These are phyloP conservation scores for Amphiprion percula DNA, from an alignment of 2,113 vertebrate species.

Conservation along the genomic window DNA sequence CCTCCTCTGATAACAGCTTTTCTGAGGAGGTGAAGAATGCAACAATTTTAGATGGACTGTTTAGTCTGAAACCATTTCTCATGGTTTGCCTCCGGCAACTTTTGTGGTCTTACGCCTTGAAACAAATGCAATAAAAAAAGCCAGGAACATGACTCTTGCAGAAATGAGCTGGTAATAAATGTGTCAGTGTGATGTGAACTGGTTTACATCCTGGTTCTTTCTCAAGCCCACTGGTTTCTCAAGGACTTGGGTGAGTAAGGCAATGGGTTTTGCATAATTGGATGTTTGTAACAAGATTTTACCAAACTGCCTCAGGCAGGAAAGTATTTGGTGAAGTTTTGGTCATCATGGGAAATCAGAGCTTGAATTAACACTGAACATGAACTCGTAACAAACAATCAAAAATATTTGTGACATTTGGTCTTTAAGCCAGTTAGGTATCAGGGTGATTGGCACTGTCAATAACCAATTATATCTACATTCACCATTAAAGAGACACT, in stretches of 20 bases:
- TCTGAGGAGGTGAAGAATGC: not conserved
- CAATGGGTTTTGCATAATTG: not conserved
- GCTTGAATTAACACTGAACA: no score
- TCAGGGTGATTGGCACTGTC: not conserved
- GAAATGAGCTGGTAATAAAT: constrained; percentile 60
- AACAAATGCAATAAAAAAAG: constrained; percentile 66
- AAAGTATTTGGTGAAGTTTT: no score
- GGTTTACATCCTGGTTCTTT: constrained; percentile 48
- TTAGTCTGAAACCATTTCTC: constrained; percentile 55
- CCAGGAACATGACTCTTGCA: constrained; percentile 46
- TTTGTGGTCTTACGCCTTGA: constrained; percentile 38
- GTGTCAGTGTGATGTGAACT: constrained; percentile 45
- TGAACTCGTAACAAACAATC: no score
- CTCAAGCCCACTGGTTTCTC: constrained; percentile 14
- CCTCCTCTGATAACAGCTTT: constrained; percentile 7
- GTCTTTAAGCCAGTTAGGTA: not conserved
- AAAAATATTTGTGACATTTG: not conserved
- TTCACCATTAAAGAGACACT: not conserved
- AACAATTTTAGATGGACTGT: constrained; percentile 31
- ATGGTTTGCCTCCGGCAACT: constrained; percentile 17
- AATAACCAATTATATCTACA: not conserved
- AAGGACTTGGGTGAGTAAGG: constrained; percentile 11
- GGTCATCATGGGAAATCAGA: no score
- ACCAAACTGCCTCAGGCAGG: not conserved
- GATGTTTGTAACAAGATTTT: constrained; percentile 1